Conservation (phyloP, 2,797 vertebrate species). For the Eulemur albifrons region DNA sequence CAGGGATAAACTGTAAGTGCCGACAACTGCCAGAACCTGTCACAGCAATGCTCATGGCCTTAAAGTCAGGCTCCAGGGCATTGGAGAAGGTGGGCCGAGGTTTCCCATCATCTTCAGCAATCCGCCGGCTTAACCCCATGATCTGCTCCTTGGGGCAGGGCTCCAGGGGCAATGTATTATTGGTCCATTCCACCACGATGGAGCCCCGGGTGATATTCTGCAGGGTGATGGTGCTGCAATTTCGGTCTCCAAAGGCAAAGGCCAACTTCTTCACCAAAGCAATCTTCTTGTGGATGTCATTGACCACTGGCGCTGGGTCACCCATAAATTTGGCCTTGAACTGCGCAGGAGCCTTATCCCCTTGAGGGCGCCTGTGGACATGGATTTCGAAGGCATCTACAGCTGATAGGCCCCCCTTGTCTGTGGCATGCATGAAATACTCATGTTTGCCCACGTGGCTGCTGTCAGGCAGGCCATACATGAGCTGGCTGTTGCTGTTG, state of each 20-base stretch:
- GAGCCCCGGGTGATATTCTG: constrained; percentile 93
- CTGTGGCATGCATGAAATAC: constrained; percentile 96
- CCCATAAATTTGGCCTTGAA: constrained; percentile 92
- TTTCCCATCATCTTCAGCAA: constrained; percentile 87
- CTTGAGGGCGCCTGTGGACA: constrained; percentile 90
- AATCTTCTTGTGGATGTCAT: constrained; percentile 95
- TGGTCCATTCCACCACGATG: constrained; percentile 96
- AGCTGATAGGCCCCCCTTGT: constrained; percentile 92
- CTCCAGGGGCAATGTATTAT: constrained; percentile 92
- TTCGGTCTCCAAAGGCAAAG: constrained; percentile 92
- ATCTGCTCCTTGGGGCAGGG: constrained; percentile 96
- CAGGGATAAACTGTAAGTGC: constrained; percentile 90
- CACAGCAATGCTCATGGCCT: constrained; percentile 88
- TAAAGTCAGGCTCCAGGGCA: constrained; percentile 93
- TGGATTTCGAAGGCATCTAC: constrained; percentile 97
- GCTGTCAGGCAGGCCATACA: constrained; percentile 95
- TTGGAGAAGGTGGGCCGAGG: constrained; percentile 86
- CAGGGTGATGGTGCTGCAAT: constrained; percentile 94
- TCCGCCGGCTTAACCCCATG: constrained; percentile 87
- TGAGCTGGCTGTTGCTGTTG: constrained; percentile 97
- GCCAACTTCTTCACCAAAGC: constrained; percentile 94
- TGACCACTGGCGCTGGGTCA: constrained; percentile 88
- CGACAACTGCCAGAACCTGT: constrained; percentile 90
- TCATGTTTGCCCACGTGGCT: constrained; percentile 93
- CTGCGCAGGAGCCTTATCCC: constrained; percentile 90